These are phyloP conservation scores for Pagetopsis macropterus DNA, from an alignment of 2,797 vertebrate species.

Conservation along the genomic window DNA sequence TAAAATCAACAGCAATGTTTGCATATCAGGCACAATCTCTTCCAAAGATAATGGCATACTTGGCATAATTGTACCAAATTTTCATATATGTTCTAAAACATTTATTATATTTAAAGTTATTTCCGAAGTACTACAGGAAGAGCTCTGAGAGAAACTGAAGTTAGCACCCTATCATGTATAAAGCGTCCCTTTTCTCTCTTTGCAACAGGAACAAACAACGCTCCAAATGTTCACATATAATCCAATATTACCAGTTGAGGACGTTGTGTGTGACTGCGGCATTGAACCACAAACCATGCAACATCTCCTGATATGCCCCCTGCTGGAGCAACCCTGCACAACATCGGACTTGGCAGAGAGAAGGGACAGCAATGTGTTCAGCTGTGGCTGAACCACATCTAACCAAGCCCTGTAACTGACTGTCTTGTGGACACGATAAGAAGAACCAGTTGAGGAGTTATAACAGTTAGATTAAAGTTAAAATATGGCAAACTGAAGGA, in stretches of 20 bases:
- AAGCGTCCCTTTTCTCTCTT: conserved; percentile 7
- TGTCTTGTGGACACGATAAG: too few relatives aligned
- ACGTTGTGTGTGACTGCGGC: too few relatives aligned
- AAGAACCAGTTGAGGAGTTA: conserved; percentile 2
- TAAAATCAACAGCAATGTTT: conserved; percentile 43
- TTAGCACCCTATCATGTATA: conserved; percentile 6
- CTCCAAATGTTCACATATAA: neutral
- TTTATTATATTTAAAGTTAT: conserved; percentile 39
- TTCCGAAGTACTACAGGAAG: conserved; percentile 19
- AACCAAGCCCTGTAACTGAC: too few relatives aligned
- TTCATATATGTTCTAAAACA: conserved; percentile 23
- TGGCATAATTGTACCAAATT: conserved; percentile 44
- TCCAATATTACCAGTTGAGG: conserved; percentile 1
- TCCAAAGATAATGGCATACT: conserved; percentile 51
- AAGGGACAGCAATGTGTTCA: too few relatives aligned
- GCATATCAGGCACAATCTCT: conserved; percentile 59
- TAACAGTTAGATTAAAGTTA: neutral
- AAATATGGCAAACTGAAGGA: conserved; percentile 3
- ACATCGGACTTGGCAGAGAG: too few relatives aligned
- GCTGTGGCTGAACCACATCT: too few relatives aligned
- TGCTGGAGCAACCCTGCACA: too few relatives aligned
- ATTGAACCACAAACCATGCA: too few relatives aligned
- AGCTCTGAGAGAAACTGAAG: conserved; percentile 19
- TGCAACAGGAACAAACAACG: neutral
- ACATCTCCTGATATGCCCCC: too few relatives aligned